phyloP scores from a whole-genome alignment of 2,113 vertebrate genomes.

The Anas platyrhynchos region DNA sequence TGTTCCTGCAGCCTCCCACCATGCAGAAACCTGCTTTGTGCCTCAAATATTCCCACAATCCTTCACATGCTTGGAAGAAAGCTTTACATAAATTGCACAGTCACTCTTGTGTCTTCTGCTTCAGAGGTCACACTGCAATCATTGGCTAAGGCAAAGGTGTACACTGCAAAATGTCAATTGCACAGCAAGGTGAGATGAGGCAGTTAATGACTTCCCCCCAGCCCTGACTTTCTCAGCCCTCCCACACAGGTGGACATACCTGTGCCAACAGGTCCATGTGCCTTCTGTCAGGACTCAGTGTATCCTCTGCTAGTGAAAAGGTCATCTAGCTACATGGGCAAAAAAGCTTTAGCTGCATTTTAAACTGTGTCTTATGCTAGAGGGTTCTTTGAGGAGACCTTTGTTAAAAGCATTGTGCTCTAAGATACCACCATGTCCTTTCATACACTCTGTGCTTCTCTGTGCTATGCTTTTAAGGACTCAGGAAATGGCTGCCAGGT shows the following conservation, averaged over 20 bases:
- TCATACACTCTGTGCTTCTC: not conserved
- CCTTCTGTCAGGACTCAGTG: not conserved
- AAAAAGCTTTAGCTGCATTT: not conserved
- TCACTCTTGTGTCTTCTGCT: not conserved
- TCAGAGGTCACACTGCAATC: not conserved
- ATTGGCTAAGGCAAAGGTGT: not conserved
- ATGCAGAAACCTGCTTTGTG: not conserved
- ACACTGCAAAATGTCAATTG: not conserved
- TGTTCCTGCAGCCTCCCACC: not conserved
- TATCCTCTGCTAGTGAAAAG: not conserved
- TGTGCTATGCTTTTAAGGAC: not conserved
- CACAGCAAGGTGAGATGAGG: not conserved
- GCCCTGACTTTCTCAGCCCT: not conserved
- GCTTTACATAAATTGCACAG: not conserved
- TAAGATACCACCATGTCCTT: not conserved
- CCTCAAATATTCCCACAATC: not conserved
- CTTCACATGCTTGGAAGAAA: rapidly evolving
- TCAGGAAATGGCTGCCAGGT: not conserved
- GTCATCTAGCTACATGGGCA: not conserved
- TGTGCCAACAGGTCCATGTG: rapidly evolving
- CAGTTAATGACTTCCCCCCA: not conserved
- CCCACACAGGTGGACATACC: not conserved
- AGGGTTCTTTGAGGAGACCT: not conserved
- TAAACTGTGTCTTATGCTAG: not conserved
- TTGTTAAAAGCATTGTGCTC: not conserved